Percentiles rank a stretch among this genome's conserved stretches.
Conservation (phyloP, 2,888 invertebrate species). For the Bellardia pandia region DNA sequence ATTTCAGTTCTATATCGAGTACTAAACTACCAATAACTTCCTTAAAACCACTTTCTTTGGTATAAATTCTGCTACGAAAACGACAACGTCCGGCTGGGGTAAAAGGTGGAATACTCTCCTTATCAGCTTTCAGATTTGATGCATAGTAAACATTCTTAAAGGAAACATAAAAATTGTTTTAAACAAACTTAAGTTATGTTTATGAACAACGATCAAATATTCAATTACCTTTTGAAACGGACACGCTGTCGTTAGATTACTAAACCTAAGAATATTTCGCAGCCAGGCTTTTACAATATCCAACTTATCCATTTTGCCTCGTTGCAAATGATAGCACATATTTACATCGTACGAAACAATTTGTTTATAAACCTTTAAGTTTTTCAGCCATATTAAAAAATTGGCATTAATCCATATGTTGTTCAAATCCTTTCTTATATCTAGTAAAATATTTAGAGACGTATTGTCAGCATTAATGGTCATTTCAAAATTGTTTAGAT, state of each 20-base stretch:
- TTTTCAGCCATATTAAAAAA: background rate
- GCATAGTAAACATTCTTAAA: conserved; percentile 15
- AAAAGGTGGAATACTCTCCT: background rate
- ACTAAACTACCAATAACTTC: background rate
- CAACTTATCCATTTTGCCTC: background rate
- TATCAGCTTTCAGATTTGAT: background rate
- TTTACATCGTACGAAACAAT: background rate
- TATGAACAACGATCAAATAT: no score
- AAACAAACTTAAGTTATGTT: background rate
- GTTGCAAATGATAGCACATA: background rate
- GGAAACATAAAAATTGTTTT: background rate
- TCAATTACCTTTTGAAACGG: background rate
- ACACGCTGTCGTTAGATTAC: conserved; percentile 9
- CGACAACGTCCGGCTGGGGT: background rate
- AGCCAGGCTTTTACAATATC: background rate
- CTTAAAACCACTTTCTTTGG: background rate
- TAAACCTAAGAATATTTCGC: background rate
- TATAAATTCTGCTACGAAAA: background rate
- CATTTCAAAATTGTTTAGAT: background rate
- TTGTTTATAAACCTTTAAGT: background rate
- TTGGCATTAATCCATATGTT: background rate
- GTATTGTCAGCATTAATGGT: background rate
- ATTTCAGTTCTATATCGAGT: background rate
- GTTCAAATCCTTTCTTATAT: background rate
- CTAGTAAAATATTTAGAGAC: conserved; percentile 10